These are phyloP conservation scores for Heteromurus nitidus DNA, from an alignment of 2,888 invertebrate genomes.

Conservation along the genomic window DNA sequence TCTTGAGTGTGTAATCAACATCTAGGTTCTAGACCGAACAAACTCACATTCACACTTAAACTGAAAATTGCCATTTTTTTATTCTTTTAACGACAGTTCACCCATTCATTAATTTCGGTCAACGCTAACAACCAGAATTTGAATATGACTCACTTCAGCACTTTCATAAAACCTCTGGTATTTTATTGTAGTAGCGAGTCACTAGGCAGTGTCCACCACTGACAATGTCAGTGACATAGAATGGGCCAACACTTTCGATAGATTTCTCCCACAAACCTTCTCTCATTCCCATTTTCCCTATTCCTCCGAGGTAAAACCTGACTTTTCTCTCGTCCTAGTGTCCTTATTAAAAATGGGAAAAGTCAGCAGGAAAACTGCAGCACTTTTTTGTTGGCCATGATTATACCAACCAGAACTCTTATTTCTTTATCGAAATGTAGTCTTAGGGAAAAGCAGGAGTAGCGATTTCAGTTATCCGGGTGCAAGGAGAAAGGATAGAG, in stretches of 20 bases:
- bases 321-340: background rate
- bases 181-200: background rate
- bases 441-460: background rate
- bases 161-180: background rate
- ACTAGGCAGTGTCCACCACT: background rate
- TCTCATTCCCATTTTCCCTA: background rate
- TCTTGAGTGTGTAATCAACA: no score
- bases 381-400: conserved; percentile 54
- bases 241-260: no score
- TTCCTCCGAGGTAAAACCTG: background rate
- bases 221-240: background rate
- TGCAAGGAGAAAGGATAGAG: background rate
- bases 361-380: conserved; percentile 19
- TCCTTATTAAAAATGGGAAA: background rate
- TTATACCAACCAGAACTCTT: conserved; percentile 21
- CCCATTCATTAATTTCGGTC: no score
- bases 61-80: background rate
- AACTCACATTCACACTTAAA: background rate
- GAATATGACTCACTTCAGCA: background rate
- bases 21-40: background rate
- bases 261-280: no score
- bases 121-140: background rate
- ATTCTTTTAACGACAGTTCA: background rate
- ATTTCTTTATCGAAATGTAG: conserved; percentile 8
- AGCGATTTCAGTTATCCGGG: conserved; percentile 21